These are phyloP conservation scores for Gyrodactylus bullatarudis DNA, from an alignment of 1,140 invertebrate species.

Conservation along the genomic window DNA sequence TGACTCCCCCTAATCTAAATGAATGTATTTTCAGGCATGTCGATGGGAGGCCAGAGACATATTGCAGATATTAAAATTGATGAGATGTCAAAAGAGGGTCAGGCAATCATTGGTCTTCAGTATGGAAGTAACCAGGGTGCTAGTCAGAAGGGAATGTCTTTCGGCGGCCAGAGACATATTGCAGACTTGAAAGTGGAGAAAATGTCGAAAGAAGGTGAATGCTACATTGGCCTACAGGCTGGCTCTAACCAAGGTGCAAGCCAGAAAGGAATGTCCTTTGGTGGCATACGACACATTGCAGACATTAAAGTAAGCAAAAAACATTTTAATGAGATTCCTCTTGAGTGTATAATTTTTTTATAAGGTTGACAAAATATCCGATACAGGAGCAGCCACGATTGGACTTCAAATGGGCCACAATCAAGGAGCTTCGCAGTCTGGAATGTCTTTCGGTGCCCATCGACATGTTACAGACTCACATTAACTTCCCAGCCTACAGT, in stretches of 20 bases:
- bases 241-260: constrained; percentile 49
- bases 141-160: constrained; percentile 32
- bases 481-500: too few species aligned
- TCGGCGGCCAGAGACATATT: constrained; percentile 30
- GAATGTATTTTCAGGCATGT: constrained; percentile 12
- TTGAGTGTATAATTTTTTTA: background rate
- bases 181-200: constrained; percentile 11
- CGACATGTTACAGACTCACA: constrained; percentile 32
- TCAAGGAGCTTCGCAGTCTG: constrained; percentile 29
- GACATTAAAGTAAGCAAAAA: constrained; percentile 8
- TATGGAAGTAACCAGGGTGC: constrained; percentile 49
- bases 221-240: constrained; percentile 43
- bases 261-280: constrained; percentile 11
- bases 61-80: constrained; percentile 16
- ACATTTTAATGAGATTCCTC: background rate
- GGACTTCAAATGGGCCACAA: constrained; percentile 8
- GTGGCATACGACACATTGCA: constrained; percentile 6
- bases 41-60: constrained; percentile 14
- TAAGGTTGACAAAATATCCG: background rate
- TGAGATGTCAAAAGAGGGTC: constrained; percentile 22
- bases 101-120: constrained; percentile 50
- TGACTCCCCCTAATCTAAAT: too few species aligned
- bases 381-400: background rate
- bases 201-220: constrained; percentile 25
- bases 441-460: constrained; percentile 64